Evolutionary conservation across 2,888 invertebrate species (phyloP), one percentile per base, ranked within the genome.

Genomic region (Prostheceraeus crozeri): DNA sequence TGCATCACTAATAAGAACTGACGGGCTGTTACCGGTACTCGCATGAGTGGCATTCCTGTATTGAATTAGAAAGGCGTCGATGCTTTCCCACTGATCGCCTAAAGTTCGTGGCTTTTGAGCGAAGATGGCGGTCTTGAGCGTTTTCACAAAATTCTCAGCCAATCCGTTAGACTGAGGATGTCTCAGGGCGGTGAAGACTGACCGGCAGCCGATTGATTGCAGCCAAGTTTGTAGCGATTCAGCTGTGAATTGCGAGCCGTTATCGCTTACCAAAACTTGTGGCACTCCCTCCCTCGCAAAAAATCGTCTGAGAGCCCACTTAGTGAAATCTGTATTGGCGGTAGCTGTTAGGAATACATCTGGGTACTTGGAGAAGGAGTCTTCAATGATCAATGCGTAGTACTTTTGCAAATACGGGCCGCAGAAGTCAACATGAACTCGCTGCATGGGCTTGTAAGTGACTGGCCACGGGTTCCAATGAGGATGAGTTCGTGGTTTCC

Each of bases 191-290:
- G 45, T 54, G 35, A 54, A 54, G 3, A 46, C 45, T 33, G 54
- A 10, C 27, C 19, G 14, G 11, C 8, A 54, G n/a, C 35, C 45
- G 19, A 54, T 54, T 51, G 54, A 35, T 54, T 54, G 27, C 27
- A 54, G 35, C 54, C 54, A 54, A 3, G 6, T 4, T 4, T 54
- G 45, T 16, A 54, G 45, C 31, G 27, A n/a, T 46, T 54, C 33
- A 10, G 31, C 31, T 11, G 3, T 35, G 16, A 54, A 54, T 10
- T 54, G 54, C 48, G 31, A 33, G 19, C 54, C 35, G 19, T 54
- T 54, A 33, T 54, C 54, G 10, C 31, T 8, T n/a, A 54, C 54
- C 6, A 51, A n/a, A n/a, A 51, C 27, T 51, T 51, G 52, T 51
- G 52, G 23, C 19, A 54, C 6, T 51, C 45, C 45, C 19, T 35